Percentiles rank a stretch among this genome's conserved stretches.
Conservation (phyloP, 1,140 invertebrate genomes). For the Notospermus geniculatus region DNA sequence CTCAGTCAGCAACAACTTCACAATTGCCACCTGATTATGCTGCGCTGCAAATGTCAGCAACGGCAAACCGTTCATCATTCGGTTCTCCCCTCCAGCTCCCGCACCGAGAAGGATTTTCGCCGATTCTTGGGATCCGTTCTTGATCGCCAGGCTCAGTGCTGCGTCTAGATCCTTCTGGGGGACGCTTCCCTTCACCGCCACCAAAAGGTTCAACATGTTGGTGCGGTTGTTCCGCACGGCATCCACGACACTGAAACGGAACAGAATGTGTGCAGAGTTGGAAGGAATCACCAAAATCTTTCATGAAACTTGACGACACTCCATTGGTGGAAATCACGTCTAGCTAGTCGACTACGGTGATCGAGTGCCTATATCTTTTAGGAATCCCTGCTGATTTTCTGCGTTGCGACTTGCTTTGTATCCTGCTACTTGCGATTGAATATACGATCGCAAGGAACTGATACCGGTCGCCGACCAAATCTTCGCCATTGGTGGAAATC, state of each 20-base stretch:
- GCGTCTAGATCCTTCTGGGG: constrained; percentile 11
- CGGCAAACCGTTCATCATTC: constrained; percentile 23
- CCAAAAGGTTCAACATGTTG: constrained; percentile 17
- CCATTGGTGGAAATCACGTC: too few species aligned
- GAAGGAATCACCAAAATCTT: not conserved
- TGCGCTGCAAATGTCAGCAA: constrained; percentile 30
- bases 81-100: constrained; percentile 9
- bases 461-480: too few species aligned
- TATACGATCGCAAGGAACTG: too few species aligned
- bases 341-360: too few species aligned
- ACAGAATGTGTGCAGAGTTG: not conserved
- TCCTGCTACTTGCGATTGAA: too few species aligned
- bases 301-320: too few species aligned
- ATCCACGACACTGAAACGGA: constrained; percentile 22
- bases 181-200: constrained; percentile 16
- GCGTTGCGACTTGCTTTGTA: too few species aligned
- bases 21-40: constrained; percentile 20
- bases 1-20: constrained; percentile 24
- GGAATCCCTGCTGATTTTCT: too few species aligned
- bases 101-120: constrained; percentile 10
- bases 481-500: too few species aligned
- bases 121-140: constrained; percentile 17
- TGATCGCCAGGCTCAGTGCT: constrained; percentile 13
- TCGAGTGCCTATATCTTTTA: too few species aligned
- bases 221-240: constrained; percentile 24